Evolutionary conservation across 2,888 invertebrate species (phyloP), one percentile per base, ranked within the genome.

Genomic region (Latrodectus elegans): DNA sequence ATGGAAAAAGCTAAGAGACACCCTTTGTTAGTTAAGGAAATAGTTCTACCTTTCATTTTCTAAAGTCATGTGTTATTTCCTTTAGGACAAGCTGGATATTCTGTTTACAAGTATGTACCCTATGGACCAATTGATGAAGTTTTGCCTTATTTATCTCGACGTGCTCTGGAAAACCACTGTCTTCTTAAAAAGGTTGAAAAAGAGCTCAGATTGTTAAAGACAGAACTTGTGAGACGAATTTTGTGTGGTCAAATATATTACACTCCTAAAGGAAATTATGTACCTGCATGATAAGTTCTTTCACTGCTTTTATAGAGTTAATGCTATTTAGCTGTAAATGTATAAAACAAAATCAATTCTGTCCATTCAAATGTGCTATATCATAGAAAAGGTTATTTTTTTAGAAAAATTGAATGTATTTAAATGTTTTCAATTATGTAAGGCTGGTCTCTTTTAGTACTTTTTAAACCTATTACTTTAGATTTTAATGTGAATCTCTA

Each of bases 51-150:
- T 22, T 22, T 22, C 22, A 22, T 22, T 22, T 22, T 22, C 22
- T 22, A 22, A 22, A 22, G 1, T 22, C 22, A 22, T 22, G 22
- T 22, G 22, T 22, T 22, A 22, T 22, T 22, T 67, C 11, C n/a
- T 67, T 0, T 93, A 97, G 99, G 99, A 91, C 99, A 99, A 94
- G 96, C 99, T 71, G 99, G 99, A 71, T 99, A 98, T 93, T 99
- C 99, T 0, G 99, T 98, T 15, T 99, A 99, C 94, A 99, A 99
- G 93, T 99, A 99, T 93, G 97, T 99, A 89, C 99, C 99, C 0
- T 99, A 99, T 92, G 99, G 99, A 0, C 99, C 99, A 0, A 98
- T 99, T 38, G 95, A 97, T 90, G 99, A 99, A 93, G 99, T 99
- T 3, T 93, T 99, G 91, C 99, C 99, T 0, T 99, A 99, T 93